These are phyloP conservation scores for Timema podura DNA, from an alignment of 2,888 invertebrate species.

Conservation along the genomic window DNA sequence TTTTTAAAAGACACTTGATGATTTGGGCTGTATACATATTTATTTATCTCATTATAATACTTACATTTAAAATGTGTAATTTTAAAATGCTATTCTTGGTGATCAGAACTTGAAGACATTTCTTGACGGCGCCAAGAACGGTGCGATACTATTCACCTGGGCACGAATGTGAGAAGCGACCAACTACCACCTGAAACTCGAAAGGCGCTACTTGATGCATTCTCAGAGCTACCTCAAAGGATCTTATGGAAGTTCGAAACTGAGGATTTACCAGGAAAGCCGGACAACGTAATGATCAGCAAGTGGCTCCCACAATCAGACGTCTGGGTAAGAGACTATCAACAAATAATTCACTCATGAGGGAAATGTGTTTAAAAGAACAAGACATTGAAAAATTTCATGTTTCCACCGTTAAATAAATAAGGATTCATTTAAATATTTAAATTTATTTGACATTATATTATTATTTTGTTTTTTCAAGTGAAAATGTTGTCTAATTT, in stretches of 20 bases:
- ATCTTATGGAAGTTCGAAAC: slow-evolving; percentile 49
- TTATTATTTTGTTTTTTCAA: too few species aligned
- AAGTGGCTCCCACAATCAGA: slow-evolving; percentile 50
- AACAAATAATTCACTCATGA: not conserved
- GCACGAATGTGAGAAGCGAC: slow-evolving; percentile 39
- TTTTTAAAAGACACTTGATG: too few species aligned
- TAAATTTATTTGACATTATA: too few species aligned
- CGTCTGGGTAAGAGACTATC: slow-evolving; percentile 35
- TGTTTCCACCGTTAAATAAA: too few species aligned
- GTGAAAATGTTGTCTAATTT: too few species aligned
- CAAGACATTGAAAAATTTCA: too few species aligned
- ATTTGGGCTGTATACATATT: too few species aligned
- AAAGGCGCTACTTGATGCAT: slow-evolving; percentile 35
- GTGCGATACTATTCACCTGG: slow-evolving; percentile 44
- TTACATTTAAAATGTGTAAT: too few species aligned
- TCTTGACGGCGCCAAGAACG: slow-evolving; percentile 35
- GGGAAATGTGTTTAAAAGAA: too few species aligned
- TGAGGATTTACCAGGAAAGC: slow-evolving; percentile 37
- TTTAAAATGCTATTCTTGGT: too few species aligned
- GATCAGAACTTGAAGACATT: slow-evolving; percentile 33
- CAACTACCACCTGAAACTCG: slow-evolving; percentile 35
- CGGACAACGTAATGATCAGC: slow-evolving; percentile 40
- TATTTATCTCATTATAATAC: too few species aligned
- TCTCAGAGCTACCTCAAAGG: slow-evolving; percentile 40
- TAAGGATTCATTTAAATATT: too few species aligned